These are phyloP conservation scores for Platysternon megacephalum DNA, from an alignment of 2,113 vertebrate genomes.

Conservation along the genomic window DNA sequence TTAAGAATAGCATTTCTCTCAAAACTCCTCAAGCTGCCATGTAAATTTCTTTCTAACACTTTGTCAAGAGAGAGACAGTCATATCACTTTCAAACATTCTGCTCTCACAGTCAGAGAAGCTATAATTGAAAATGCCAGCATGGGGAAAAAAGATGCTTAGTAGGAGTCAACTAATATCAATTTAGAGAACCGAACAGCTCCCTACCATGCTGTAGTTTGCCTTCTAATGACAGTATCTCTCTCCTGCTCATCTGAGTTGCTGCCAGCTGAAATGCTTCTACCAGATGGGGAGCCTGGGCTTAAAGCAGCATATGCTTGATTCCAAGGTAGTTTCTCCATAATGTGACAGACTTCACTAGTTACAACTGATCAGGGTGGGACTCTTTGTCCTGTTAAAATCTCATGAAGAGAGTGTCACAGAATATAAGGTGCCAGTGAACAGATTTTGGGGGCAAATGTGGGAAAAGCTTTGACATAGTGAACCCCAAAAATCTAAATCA, in stretches of 20 bases:
- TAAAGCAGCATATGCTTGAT: background rate
- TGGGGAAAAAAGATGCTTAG: background rate
- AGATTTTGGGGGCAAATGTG: fast-evolving
- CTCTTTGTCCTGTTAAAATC: background rate
- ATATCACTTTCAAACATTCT: background rate
- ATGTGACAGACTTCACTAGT: background rate
- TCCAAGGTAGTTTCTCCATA: background rate
- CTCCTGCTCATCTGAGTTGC: conserved; percentile 6
- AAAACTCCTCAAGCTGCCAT: background rate
- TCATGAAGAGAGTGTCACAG: background rate
- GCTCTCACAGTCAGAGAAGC: conserved; percentile 7
- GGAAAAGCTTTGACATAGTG: background rate
- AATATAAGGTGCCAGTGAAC: background rate
- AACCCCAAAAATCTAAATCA: background rate
- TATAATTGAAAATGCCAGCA: conserved; percentile 49
- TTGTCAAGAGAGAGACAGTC: background rate
- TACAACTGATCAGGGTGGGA: background rate
- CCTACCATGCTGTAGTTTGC: background rate
- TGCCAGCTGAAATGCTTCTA: conserved; percentile 36
- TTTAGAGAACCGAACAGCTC: conserved; percentile 15
- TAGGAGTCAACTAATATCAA: background rate
- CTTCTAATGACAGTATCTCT: conserved; percentile 19
- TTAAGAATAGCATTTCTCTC: background rate
- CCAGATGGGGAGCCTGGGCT: conserved; percentile 38
- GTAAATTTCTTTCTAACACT: background rate